Percentiles rank a stretch among this genome's conserved stretches.
These are phyloP conservation scores for Punctoribates punctum DNA, from an alignment of 2,888 invertebrate genomes.

Conservation along the genomic window DNA sequence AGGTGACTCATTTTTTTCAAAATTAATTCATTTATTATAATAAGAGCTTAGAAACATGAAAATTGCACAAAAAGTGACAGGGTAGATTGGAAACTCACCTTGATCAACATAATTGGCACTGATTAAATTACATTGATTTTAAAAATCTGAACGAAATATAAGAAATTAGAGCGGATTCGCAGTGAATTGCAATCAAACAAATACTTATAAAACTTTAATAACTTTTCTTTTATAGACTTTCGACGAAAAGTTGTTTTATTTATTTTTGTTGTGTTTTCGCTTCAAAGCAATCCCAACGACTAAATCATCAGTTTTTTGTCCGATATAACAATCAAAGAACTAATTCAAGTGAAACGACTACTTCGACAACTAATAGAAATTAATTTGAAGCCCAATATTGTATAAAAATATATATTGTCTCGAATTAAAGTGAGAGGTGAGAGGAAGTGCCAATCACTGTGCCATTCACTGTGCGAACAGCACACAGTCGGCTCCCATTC, in stretches of 20 bases:
- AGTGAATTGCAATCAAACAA: not conserved
- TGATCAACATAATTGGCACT: slow-evolving; percentile 26
- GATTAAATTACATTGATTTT: not conserved
- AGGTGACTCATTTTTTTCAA: too few relatives aligned
- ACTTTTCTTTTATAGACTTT: slow-evolving; percentile 17
- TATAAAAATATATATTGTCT: not conserved
- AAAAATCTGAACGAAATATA: not conserved
- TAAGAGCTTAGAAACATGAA: too few relatives aligned
- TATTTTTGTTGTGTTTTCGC: slow-evolving; percentile 21
- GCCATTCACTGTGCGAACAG: slow-evolving; percentile 12
- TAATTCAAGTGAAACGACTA: slow-evolving; percentile 20
- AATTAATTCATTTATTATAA: too few relatives aligned
- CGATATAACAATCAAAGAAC: not conserved
- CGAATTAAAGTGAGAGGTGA: slow-evolving; percentile 14
- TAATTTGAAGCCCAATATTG: not conserved
- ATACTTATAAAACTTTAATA: not conserved
- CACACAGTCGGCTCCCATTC: not conserved
- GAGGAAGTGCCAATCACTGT: slow-evolving; percentile 32
- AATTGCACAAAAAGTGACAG: too few relatives aligned
- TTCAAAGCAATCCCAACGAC: not conserved
- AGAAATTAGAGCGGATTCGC: not conserved
- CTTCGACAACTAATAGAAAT: not conserved
- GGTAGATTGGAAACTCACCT: slow-evolving; percentile 14
- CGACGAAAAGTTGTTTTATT: not conserved
- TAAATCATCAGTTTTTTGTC: not conserved